Base-by-base conservation (phyloP, 92 coral and sea anemone species). In the Porites cylindrica region DNA sequence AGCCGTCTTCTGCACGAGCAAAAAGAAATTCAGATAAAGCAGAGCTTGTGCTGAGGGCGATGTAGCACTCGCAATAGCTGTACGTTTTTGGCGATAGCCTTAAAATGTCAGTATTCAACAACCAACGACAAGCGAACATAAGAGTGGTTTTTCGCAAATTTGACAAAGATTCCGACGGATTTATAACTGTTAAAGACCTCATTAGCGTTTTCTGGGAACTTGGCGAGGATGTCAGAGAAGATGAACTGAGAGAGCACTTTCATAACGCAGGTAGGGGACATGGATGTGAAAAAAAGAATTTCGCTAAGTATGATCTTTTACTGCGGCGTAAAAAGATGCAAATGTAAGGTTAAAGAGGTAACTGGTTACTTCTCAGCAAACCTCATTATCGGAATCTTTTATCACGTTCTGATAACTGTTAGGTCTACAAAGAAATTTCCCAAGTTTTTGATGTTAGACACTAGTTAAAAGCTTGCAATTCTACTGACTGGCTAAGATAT, bases 161-260 rank as follows among this genome's bases (percentile, higher is more conserved):
- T 32, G 95, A 92, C 84, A 77, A 61, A 24, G 89, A 88, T 59
- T 58, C 85, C 5, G 83, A 92, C 61, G 93, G 95, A 14, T 79
- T 78, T 61, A 84, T 89, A 50, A 77, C 82, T 47, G 86, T 26
- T 7, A 82, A 76, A 58, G 74, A 84, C 18, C 84, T 92, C 14
- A 70, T 51, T 66, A 38, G 75, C 8, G 79, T 84, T 4, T 88
- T 89, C 63, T 56, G 51, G 26, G 91, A 82, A 59, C 88, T 91
- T 68, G 94, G 94, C 17, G 89, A 90, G 50, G 84, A 86, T 14
- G 71, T 93, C 13, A 85, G 88, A 56, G 93, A 95, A 7, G 91
- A 66, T 32, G 85, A 87, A 64, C 74, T 95, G 6, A 85, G 52
- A 67, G 94, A 88, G 12, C 80, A 89, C 18, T 77, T 93, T 38